phyloP scores from a whole-genome alignment of 1,140 invertebrate genomes.

The Chlorops oryzae region DNA sequence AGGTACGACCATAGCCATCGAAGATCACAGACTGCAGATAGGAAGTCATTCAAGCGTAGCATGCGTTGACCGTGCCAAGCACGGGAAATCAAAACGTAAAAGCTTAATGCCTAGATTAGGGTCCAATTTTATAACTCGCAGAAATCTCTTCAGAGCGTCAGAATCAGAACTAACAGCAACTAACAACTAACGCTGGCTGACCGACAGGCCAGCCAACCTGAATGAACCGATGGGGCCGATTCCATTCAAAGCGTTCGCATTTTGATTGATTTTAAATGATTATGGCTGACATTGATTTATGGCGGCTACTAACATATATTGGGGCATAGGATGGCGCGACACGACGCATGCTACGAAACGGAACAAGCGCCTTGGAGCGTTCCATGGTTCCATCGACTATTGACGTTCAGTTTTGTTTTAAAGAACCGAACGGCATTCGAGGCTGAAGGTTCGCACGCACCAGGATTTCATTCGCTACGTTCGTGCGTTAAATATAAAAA shows the following conservation, averaged over 20 bases:
- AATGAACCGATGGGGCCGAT: slow-evolving; percentile 39
- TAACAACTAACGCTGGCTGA: slow-evolving; percentile 11
- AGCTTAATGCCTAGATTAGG: too few relatives aligned
- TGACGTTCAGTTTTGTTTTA: background rate
- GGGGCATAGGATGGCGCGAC: slow-evolving; percentile 35
- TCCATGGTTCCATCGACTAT: background rate
- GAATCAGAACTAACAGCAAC: too few relatives aligned
- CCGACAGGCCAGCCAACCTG: slow-evolving; percentile 20
- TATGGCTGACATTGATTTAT: slow-evolving; percentile 49
- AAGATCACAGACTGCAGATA: slow-evolving; percentile 47
- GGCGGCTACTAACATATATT: slow-evolving; percentile 45
- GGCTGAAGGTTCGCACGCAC: slow-evolving; percentile 3
- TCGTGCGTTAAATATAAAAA: background rate
- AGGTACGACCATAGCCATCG: too few relatives aligned
- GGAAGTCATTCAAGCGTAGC: slow-evolving; percentile 15
- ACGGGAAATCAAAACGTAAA: background rate
- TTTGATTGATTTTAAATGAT: slow-evolving; percentile 49
- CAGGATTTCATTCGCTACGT: background rate
- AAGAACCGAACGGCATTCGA: slow-evolving; percentile 4
- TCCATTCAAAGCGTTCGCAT: slow-evolving; percentile 46
- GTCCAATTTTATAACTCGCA: too few relatives aligned
- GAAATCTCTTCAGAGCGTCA: too few relatives aligned
- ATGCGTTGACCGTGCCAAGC: background rate
- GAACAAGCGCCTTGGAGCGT: background rate
- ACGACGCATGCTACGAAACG: slow-evolving; percentile 7